Evolutionary conservation across 2,113 vertebrate species (phyloP).

Genomic region (Pogonocichla stellata): DNA sequence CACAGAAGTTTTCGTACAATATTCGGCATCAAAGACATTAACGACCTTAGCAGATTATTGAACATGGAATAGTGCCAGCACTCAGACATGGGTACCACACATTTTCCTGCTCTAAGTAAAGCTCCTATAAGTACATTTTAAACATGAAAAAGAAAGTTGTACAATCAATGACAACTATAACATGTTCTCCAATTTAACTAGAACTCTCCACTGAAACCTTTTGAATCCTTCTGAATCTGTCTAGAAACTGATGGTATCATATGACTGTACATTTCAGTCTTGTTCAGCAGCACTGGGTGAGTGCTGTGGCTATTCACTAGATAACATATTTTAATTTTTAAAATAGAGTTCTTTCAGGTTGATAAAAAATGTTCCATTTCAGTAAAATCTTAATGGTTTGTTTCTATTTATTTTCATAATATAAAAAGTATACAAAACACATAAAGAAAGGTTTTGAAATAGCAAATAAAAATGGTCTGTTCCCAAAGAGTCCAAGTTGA

Average conservation of each 20-base stretch:
- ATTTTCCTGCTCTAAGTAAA: constrained; percentile 58
- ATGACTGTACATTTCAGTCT: not conserved
- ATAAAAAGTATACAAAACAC: not conserved
- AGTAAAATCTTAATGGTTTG: not conserved
- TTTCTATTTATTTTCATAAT: not conserved
- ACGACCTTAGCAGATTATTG: constrained; percentile 72
- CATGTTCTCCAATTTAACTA: constrained; percentile 18
- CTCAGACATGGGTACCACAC: constrained; percentile 36
- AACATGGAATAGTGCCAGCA: constrained; percentile 55
- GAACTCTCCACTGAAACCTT: not conserved
- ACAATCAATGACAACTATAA: not conserved
- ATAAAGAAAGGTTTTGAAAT: not conserved
- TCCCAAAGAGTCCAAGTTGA: not conserved
- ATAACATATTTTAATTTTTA: not conserved
- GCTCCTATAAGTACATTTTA: not conserved
- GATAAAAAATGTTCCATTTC: not conserved
- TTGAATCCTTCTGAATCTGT: not conserved
- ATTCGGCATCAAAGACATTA: constrained; percentile 46
- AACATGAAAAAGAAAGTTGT: not conserved
- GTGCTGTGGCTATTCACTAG: not conserved
- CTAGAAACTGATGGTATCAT: not conserved
- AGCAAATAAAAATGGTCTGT: not conserved
- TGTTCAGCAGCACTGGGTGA: not conserved
- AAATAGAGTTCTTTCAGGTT: not conserved
- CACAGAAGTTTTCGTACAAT: not conserved